These are phyloP conservation scores for Ispidina lecontei DNA, from an alignment of 2,797 vertebrate genomes.

Conservation along the genomic window DNA sequence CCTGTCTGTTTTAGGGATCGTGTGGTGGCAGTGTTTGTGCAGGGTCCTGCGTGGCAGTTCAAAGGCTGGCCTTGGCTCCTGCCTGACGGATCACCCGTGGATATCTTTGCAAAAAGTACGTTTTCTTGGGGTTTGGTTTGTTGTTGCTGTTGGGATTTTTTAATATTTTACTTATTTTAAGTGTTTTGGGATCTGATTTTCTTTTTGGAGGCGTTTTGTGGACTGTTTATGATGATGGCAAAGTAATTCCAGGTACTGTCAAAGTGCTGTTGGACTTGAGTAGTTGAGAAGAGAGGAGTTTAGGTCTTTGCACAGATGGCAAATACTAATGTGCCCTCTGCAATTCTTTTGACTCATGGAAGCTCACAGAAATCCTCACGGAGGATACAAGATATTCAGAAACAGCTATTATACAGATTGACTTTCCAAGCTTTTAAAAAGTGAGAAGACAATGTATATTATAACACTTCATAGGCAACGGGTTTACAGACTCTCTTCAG, in stretches of 20 bases:
- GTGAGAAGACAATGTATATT: not conserved
- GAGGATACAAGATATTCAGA: not conserved
- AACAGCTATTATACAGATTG: not conserved
- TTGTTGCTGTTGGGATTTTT: too few species aligned
- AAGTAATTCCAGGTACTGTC: not conserved
- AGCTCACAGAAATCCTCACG: not conserved
- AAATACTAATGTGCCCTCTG: not conserved
- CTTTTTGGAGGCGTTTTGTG: not conserved
- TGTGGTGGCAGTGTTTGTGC: conserved; percentile 96
- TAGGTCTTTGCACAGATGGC: not conserved
- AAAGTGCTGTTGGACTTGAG: not conserved
- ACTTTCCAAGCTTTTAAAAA: not conserved
- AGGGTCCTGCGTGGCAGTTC: conserved; percentile 98
- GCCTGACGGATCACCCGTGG: conserved; percentile 96
- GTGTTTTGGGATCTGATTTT: not conserved
- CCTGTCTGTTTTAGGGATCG: conserved; percentile 85
- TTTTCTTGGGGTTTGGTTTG: too few species aligned
- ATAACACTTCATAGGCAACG: not conserved
- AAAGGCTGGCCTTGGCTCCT: conserved; percentile 99
- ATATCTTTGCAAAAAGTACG: conserved; percentile 99
- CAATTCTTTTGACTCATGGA: not conserved
- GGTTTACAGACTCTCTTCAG: not conserved
- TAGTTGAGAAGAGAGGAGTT: not conserved
- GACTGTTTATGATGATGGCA: not conserved
- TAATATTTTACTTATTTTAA: not conserved